Base-by-base conservation (phyloP, 2,797 vertebrate genomes). In the Spinibarbus caldwelli region DNA sequence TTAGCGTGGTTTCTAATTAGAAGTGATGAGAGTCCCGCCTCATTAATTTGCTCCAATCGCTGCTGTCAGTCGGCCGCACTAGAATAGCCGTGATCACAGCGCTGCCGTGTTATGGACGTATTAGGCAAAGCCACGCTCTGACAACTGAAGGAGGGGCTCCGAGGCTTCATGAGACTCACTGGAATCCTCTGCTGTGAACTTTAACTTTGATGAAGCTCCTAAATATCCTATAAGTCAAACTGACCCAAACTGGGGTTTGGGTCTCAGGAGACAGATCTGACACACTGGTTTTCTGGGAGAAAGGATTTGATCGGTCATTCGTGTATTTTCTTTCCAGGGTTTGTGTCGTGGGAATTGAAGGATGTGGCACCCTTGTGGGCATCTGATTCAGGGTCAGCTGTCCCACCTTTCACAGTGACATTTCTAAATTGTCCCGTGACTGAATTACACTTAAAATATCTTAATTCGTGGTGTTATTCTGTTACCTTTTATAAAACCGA, bases 11-110 rank as follows among this genome's bases (percentile, higher is more conserved):
- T 97, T 96, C 96, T 96, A 96, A 97, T 97, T 97, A 96, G 93
- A 93, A 96, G 76, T 85, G 95, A 95, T 96, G 96, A 97, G 94
- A 93, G 95, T 94, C 92, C 94, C 80, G 90, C 91, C 94, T 96
- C 95, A 96, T 97, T 97, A 97, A 97, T 97, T 96, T 96, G 94
- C 89, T 91, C 92, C 96, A 95, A 97, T 97, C 96, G 96, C 95
- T 94, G 88, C 93, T 85, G 90, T 93, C 93, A 91, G 92, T 94
- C 89, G 92, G 93, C 92, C 92, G 95, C 94, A 96, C 96, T 93
- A 97, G 96, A 99, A 97, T 97, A 98, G 95, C 95, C 93, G 94
- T 95, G 95, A 96, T 95, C 94, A 96, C 95, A 95, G 94, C 91
- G 93, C 95, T 92, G 92, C 94, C 83, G 83, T 88, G 95, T 94